Evolutionary conservation across 2,888 invertebrate genomes (phyloP), one percentile per base, ranked within the genome.

Genomic region (Catocala nupta): DNA sequence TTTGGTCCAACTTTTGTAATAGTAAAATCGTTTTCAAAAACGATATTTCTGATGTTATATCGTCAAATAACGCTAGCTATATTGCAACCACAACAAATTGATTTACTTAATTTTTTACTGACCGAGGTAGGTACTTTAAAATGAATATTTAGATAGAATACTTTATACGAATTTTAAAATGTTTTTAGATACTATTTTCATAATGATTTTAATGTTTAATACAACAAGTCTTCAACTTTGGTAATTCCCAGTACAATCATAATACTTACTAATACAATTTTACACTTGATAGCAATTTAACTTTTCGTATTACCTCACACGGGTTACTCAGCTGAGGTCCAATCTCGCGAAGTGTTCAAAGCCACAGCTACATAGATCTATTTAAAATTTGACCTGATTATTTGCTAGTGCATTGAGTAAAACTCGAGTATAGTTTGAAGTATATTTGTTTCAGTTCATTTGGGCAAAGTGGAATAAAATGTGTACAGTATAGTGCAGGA

Each of bases 51-150:
- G 13, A 13, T 12, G 45, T 55, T 39, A 55, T 49, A 33, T 55
- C 55, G 16, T 48, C 42, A 48, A 10, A 12, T 25, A 49, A 48
- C 48, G 39, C 42, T 56, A 56, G 43, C 49, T 39, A 49, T 12
- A 12, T 33, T 49, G 10, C 33, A 33, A 56, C 9, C 49, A 11
- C 5, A 1, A 43, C 33, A 56, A 49, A 49, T 33, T 49, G 49
- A 13, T 12, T 48, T 42, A 12, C 11, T 10, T 48, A 16, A 2
- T 48, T 11, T 47, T n/a, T 13, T 11, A 12, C 11, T 11, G 11
- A 12, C 13, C 25, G 5, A 49, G 48, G n/a, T 25, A 25, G 25
- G 1, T 25, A 25, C 25, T 25, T 25, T 25, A 25, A 25, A 25
- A 25, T 25, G 25, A 25, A 25, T 25, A 25, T 25, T 25, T 25